A percentile compares a stretch with the other conserved stretches of the same genome.
phyloP scores from a whole-genome alignment of 2,113 vertebrate genomes.

The Verasper variegatus region DNA sequence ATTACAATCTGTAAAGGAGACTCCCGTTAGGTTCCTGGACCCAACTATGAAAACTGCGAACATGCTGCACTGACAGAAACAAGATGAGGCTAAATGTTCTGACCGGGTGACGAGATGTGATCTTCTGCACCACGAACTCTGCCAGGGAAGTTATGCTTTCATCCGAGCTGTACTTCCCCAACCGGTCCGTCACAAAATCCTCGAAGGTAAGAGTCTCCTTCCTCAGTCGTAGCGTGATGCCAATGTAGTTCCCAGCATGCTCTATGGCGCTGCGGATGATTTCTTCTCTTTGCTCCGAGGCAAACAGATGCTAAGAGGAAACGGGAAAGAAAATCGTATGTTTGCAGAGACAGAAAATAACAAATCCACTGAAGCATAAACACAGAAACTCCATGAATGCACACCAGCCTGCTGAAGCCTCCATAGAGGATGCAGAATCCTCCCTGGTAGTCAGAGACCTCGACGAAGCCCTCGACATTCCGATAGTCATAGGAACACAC shows the following conservation, averaged over 20 bases:
- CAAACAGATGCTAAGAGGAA: slow-evolving; percentile 91
- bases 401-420: slow-evolving; percentile 95
- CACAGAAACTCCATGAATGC: slow-evolving; percentile 33
- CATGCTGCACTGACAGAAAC: background rate
- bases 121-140: slow-evolving; percentile 97
- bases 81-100: slow-evolving; percentile 60
- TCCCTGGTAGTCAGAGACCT: slow-evolving; percentile 93
- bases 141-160: slow-evolving; percentile 97
- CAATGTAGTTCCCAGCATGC: slow-evolving; percentile 96
- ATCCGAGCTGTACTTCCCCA: slow-evolving; percentile 97
- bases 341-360: background rate
- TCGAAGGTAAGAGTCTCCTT: slow-evolving; percentile 94
- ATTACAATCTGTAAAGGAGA: too few species aligned
- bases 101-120: slow-evolving; percentile 92
- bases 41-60: background rate
- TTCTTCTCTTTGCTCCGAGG: slow-evolving; percentile 95
- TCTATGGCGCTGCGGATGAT: slow-evolving; percentile 97
- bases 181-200: slow-evolving; percentile 88
- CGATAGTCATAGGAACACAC: slow-evolving; percentile 99
- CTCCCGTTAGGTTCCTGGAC: too few species aligned
- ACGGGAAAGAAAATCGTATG: background rate
- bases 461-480: slow-evolving; percentile 97
- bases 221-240: slow-evolving; percentile 90
- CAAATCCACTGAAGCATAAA: too few species aligned
- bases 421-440: slow-evolving; percentile 97